Evolutionary conservation across 1,140 invertebrate species (phyloP), one percentile per base, ranked within the genome.

Genomic region (Heliconius congener): DNA sequence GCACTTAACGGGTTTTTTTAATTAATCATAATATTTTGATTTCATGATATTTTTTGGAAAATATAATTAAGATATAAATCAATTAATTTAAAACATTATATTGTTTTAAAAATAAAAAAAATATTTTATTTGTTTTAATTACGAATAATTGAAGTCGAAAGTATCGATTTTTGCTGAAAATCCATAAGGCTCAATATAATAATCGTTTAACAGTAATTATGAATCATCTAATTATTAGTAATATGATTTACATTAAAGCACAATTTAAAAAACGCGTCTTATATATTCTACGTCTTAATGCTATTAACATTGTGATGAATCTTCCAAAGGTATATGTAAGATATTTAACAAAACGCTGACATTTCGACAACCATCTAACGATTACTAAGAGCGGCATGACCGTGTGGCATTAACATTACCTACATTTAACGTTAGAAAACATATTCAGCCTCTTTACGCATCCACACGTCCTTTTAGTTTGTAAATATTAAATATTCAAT

Each of bases 371-470:
- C 81, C 76, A 86, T 83, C 81, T 79, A 84, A 83, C 84, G 81
- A 86, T 89, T 87, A 86, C 83, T 88, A 82, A 84, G 77, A 84
- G 80, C 82, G 79, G 83, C 84, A 82, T 79, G 79, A 87, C 83
- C 84, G 86, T 87, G 79, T 77, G 87, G 83, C 88, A 91, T 91
- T 91, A 89, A 85, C 80, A 84, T 87, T 85, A 88, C 85, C 85
- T 87, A 86, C 84, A 87, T 90, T 87, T 81, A 89, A 85, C 85
- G 84, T 84, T 83, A 85, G 81, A 84, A 73, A 39, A 71, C 70
- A 73, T 72, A 75, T 42, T 60, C 55, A 81, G 73, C 75, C 71
- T 66, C 79, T 74, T 77, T 74, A 76, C 76, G 75, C 79, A 71
- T 81, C 79, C 76, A 77, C 73, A 74, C 57, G 75, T 81, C 76